Conservation (phyloP, 2,888 invertebrate genomes). For the Drosophila differens region DNA sequence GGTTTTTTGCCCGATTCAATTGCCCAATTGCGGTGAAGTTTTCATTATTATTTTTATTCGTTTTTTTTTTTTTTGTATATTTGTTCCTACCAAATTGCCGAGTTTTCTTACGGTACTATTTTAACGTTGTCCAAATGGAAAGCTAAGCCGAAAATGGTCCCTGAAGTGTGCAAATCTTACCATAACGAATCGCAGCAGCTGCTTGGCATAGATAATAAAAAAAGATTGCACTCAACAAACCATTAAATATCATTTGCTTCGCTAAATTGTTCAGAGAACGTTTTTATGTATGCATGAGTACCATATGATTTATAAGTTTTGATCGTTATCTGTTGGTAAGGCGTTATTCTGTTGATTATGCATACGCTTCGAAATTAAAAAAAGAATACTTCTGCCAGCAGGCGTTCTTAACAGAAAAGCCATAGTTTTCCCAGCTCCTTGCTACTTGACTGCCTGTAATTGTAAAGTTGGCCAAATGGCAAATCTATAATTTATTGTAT, state of each 20-base stretch:
- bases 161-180: slow-evolving; percentile 43
- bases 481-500: not conserved
- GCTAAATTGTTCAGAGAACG: slow-evolving; percentile 13
- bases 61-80: not conserved
- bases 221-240: slow-evolving; percentile 20
- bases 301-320: slow-evolving; percentile 1
- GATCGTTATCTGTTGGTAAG: not conserved
- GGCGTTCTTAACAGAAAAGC: not conserved
- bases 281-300: not conserved
- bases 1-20: slow-evolving; percentile 34
- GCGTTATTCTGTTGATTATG: not conserved
- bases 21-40: slow-evolving; percentile 39
- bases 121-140: slow-evolving; percentile 32
- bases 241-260: slow-evolving; percentile 44
- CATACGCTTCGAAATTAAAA: not conserved
- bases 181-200: slow-evolving; percentile 24
- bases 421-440: not conserved
- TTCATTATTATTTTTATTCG: not conserved
- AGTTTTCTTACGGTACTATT: slow-evolving; percentile 12
- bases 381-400: not conserved
- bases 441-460: no score
- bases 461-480: not conserved
- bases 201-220: slow-evolving; percentile 20
- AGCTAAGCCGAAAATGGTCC: slow-evolving; percentile 32
- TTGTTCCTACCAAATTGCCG: slow-evolving; percentile 20